Percentiles rank a stretch among this genome's conserved stretches.
These are phyloP conservation scores for Salmo trutta DNA, from an alignment of 2,797 vertebrate species.

Conservation along the genomic window DNA sequence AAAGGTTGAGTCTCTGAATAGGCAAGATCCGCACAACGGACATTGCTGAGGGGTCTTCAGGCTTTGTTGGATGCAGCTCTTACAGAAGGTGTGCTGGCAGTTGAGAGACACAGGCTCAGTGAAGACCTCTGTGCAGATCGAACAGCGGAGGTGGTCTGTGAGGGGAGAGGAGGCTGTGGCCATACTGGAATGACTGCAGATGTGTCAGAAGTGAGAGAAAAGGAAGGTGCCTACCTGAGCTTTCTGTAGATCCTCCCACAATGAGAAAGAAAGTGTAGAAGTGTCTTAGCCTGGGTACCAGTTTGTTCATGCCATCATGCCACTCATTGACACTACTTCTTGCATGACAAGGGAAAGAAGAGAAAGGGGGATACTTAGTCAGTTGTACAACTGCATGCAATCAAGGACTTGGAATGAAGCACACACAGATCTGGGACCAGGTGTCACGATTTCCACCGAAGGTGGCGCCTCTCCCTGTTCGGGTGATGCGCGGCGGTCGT, in stretches of 20 bases:
- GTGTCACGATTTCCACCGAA: too few relatives aligned
- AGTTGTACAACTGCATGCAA: too few relatives aligned
- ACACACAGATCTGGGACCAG: not conserved
- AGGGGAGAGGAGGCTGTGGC: not conserved
- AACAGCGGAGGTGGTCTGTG: not conserved
- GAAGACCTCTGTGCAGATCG: not conserved
- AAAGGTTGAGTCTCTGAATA: not conserved
- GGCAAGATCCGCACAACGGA: not conserved
- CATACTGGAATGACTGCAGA: not conserved
- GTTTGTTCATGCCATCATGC: too few relatives aligned
- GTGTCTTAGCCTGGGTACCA: not conserved
- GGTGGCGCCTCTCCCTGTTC: too few relatives aligned
- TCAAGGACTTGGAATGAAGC: not conserved
- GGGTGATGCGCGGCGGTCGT: too few relatives aligned
- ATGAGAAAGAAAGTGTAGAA: not conserved
- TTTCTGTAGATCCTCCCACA: not conserved
- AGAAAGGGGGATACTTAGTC: too few relatives aligned
- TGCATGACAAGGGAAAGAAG: too few relatives aligned
- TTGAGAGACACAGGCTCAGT: slow-evolving; percentile 7
- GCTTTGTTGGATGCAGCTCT: slow-evolving; percentile 2
- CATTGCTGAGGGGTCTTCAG: not conserved
- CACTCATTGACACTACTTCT: too few relatives aligned
- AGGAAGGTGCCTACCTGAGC: not conserved
- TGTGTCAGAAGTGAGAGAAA: not conserved
- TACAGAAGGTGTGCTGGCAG: slow-evolving; percentile 9